Percentiles rank a stretch among this genome's conserved stretches.
Conservation (phyloP, 1,140 invertebrate species). For the Babylonia areolata region DNA sequence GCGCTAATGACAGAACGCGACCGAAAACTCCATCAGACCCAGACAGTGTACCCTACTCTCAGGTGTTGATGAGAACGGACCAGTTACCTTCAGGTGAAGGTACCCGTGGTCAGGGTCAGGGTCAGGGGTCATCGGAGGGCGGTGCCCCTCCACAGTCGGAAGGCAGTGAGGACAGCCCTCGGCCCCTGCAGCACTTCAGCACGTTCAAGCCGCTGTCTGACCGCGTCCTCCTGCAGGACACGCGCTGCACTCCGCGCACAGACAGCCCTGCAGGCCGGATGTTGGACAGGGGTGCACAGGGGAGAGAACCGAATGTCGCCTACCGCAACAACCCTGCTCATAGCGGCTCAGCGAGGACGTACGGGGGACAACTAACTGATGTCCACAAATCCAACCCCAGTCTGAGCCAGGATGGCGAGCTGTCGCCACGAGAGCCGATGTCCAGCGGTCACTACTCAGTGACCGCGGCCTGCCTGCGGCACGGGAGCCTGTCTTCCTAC, state of each 20-base stretch:
- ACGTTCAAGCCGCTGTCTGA: background rate
- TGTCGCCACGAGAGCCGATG: background rate
- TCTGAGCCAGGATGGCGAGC: slow-evolving; percentile 5
- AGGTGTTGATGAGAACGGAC: background rate
- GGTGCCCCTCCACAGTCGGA: background rate
- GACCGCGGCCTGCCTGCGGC: slow-evolving; percentile 36
- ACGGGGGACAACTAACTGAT: too few relatives aligned
- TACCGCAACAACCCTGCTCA: background rate
- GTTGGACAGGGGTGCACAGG: background rate
- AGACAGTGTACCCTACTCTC: background rate
- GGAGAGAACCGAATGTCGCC: background rate
- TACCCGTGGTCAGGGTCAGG: background rate
- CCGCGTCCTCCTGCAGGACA: background rate
- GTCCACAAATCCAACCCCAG: slow-evolving; percentile 52
- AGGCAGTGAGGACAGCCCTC: background rate
- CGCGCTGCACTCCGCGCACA: background rate
- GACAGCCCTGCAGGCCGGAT: background rate
- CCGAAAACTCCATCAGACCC: background rate
- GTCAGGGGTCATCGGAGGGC: background rate
- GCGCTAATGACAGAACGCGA: background rate
- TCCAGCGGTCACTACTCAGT: slow-evolving; percentile 14
- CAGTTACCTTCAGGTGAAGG: background rate
- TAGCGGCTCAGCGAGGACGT: background rate
- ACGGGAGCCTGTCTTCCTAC: slow-evolving; percentile 27
- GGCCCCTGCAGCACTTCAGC: background rate